Evolutionary conservation across 53 echinoderm and acorn worm genomes (phyloP), one percentile per base, ranked within the genome.

Genomic region (Mesocentrotus franciscanus): DNA sequence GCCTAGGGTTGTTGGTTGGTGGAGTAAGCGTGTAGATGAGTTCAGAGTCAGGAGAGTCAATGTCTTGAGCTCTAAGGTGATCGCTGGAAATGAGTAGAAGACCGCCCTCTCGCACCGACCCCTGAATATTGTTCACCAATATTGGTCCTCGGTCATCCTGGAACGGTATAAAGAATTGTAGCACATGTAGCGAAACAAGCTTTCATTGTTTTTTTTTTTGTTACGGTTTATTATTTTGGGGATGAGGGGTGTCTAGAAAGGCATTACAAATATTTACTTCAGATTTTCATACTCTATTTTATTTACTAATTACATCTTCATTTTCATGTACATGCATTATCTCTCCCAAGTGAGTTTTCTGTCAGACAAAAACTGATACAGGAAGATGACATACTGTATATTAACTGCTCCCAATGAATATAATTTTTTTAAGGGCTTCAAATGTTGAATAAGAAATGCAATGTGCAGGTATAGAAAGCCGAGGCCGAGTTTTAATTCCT

Each of bases 141-240:
- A 98, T 96, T 1, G 99, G 99, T 1, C 97, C 97, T 56, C 96
- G 95, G 95, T 99, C 98, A 95, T 99, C 99, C 99, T 99, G 85
- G 4, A 83, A 81, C 57, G 57, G 18, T 12, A 57, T 27, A 26
- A 13, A 95, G 42, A 27, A 95, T 57, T 95, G 35, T 12, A 75
- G 10, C 26, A 64, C 49, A 85, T 94, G 57, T 55, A 58, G 33
- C 3, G 1, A 57, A 56, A 79, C 29, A 57, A 78, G 18, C 26
- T 32, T 76, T 8, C 13, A 9, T 78, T 78, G 8, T 78, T 29
- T 14, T 29, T 29, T 78, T 78, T 0, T 9, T 78, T 62, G 62
- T 62, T 10, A 9, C 62, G 0, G 18, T 16, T 18, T 14, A 62
- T 75, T 9, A 75, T n/a, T 26, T 75, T 75, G 2, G 29, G 3